Evolutionary conservation across 2,888 invertebrate species (phyloP), one percentile per base, ranked within the genome.

Genomic region (Brachyptera putata): DNA sequence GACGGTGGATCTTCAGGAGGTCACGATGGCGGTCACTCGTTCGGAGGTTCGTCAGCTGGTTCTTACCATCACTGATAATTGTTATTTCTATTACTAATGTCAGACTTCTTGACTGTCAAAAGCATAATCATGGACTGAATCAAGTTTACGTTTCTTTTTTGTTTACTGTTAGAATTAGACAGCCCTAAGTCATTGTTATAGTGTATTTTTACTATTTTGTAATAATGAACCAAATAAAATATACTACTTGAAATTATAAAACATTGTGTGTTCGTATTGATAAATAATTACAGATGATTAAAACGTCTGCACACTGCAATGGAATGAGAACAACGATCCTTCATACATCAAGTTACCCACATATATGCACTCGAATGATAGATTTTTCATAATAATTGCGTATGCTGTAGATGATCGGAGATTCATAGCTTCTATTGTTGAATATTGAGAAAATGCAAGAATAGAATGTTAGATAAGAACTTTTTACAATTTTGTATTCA

Each of bases 171-270:
- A 46, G 46, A 21, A 46, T 46, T 46, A 46, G 16, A 46, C 22
- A 46, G 22, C 46, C 18, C 46, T 50, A 50, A 50, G 26, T 50
- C 26, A 50, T 50, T 50, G 50, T 50, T 30, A 50, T 50, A 50
- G 34, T 25, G 2, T 49, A 18, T 50, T 50, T 50, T 50, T 30
- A 25, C 11, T 30, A 30, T 50, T 50, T 26, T 50, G 26, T 50
- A 30, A 9, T 18, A 4, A 46, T 30, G 34, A 50, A 50, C 26
- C 26, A 50, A 50, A 50, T 30, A 50, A 50, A 50, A 50, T 21
- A 14, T 50, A 30, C 30, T 30, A 30, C 11, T 30, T 30, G 5
- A 30, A 30, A 7, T 30, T 30, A 30, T 30, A 30, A 30, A 14
- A 3, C 46, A n/a, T 3, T 21, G 22, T 18, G 43, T 3, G 1